Evolutionary conservation across 1,140 invertebrate species (phyloP).

Genomic region (Temnothorax nylanderi): DNA sequence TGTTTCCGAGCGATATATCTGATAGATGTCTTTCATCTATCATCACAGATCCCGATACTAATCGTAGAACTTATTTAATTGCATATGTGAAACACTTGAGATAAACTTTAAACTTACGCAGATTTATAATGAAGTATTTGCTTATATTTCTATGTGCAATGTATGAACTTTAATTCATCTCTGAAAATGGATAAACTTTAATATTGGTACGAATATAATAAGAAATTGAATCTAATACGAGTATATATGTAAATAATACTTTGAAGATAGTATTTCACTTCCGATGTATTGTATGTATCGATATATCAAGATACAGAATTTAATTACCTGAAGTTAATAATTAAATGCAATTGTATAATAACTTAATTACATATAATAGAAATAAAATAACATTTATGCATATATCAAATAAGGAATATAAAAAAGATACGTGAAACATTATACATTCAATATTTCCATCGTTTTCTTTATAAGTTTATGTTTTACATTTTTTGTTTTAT

Average conservation of each 20-base stretch:
- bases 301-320: not conserved
- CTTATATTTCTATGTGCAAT: not conserved
- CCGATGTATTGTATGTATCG: not conserved
- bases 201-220: not conserved
- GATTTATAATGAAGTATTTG: not conserved
- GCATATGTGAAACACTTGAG: not conserved
- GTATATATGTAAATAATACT: not conserved
- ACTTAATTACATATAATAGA: not conserved
- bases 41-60: not conserved
- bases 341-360: not conserved
- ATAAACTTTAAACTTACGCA: not conserved
- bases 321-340: conserved; percentile 22
- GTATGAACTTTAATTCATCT: not conserved
- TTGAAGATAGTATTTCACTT: not conserved
- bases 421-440: not conserved
- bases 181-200: conserved; percentile 8
- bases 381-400: not conserved
- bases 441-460: not conserved
- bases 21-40: not conserved
- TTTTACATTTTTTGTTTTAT: not conserved
- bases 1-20: not conserved
- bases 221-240: conserved; percentile 1
- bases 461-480: not conserved
- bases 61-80: not conserved
- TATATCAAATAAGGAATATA: not conserved